Evolutionary conservation across 2,797 vertebrate genomes (phyloP), one percentile per base, ranked within the genome.

Genomic region (Crypturellus tataupa): DNA sequence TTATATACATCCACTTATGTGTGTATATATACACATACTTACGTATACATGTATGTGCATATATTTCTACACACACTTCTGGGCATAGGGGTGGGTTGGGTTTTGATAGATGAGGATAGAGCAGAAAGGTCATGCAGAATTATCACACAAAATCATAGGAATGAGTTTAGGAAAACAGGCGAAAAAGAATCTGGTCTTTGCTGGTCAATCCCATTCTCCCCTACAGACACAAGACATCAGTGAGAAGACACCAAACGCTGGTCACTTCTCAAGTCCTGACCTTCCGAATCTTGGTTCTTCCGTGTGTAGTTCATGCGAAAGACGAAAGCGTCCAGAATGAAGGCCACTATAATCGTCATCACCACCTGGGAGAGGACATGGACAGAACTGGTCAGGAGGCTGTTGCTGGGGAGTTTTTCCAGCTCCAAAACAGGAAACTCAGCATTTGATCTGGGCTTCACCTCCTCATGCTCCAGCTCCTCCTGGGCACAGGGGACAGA

Each of bases 281-380:
- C 98, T 97, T 99, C 97, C 1, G 98, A 98, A 79, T 99, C 99
- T 92, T 98, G 98, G 97, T 98, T 99, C 97, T 99, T 99, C 87
- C 99, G 99, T 87, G 98, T 99, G 97, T 99, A 99, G 98, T 99
- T 99, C 99, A 99, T 99, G 37, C 99, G 99, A 97, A 99, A 99
- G 80, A 99, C 99, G 10, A 99, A 99, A 1, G 99, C 99, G 68
- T 99, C 99, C 62, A 99, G 97, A 94, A 99, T 99, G 95, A 99
- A 99, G 49, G 99, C 99, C 59, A 99, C 99, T 0, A 99, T 99
- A 80, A 99, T 99, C 2, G 99, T 99, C 99, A 99, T 99, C 96
- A 99, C 99, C 96, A 99, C 99, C 99, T 99, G 89, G 33, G 35
- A 42, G n/a, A 40, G 23, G 62, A 82, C 18, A 63, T 0, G 79